These are phyloP conservation scores for Parapristionchus giblindavisi DNA, from an alignment of 2,888 invertebrate genomes.

Conservation along the genomic window DNA sequence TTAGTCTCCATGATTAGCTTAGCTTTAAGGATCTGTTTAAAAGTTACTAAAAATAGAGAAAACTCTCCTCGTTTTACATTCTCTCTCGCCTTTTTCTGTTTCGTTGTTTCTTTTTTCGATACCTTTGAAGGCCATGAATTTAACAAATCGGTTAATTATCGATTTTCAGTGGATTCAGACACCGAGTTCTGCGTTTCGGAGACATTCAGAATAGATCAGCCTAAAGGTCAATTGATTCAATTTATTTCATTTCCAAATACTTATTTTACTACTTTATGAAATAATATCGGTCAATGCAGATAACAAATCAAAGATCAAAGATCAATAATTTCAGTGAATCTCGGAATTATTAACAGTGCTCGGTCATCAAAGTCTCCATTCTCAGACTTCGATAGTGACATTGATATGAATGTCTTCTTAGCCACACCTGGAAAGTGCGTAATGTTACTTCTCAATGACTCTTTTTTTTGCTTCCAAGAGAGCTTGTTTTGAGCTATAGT, in stretches of 20 bases:
- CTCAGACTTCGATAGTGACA: slow-evolving; percentile 19
- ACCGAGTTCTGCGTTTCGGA: slow-evolving; percentile 52
- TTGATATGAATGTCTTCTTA: slow-evolving; percentile 28
- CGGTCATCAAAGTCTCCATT: slow-evolving; percentile 18
- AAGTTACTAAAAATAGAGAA: too few relatives aligned
- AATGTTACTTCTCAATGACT: background rate
- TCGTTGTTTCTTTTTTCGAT: background rate
- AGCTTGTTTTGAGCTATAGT: slow-evolving; percentile 37
- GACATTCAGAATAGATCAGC: slow-evolving; percentile 51
- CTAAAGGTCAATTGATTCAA: slow-evolving; percentile 26
- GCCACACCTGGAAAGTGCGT: slow-evolving; percentile 19
- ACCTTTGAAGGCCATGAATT: too few relatives aligned
- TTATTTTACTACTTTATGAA: background rate
- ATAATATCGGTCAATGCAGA: background rate
- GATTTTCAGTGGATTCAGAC: slow-evolving; percentile 45
- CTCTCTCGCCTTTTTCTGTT: background rate
- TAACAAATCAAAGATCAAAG: background rate
- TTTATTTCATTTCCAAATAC: too few relatives aligned
- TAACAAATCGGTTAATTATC: too few relatives aligned
- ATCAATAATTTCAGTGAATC: slow-evolving; percentile 6
- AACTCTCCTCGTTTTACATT: too few relatives aligned
- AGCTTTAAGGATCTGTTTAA: too few relatives aligned
- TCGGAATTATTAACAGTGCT: slow-evolving; percentile 16
- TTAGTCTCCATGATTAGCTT: too few relatives aligned
- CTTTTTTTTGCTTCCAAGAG: too few relatives aligned